phyloP scores from a whole-genome alignment of 2,888 invertebrate genomes.

The Oscheius sp. region DNA sequence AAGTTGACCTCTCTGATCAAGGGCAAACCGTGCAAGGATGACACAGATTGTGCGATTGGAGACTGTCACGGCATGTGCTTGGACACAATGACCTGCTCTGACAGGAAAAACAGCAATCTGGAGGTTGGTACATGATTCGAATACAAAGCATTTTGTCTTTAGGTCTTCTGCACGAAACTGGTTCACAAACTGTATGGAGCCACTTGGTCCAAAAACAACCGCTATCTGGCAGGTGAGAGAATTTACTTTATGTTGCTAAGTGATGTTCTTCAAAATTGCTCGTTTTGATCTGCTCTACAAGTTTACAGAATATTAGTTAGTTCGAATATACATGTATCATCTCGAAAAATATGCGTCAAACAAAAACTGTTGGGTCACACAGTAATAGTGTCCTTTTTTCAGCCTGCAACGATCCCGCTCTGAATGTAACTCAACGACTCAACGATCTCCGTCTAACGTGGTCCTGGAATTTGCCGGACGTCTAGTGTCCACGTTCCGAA shows the following conservation, averaged over 20 bases:
- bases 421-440: conserved; percentile 65
- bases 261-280: no score
- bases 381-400: no score
- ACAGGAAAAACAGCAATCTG: conserved; percentile 70
- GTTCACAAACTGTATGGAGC: conserved; percentile 70
- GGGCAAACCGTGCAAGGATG: conserved; percentile 60
- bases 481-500: conserved; percentile 43
- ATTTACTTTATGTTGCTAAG: no score
- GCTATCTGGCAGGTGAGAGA: conserved; percentile 60
- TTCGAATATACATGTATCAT: no score
- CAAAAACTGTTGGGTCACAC: no score
- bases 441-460: conserved; percentile 69
- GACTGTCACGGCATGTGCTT: conserved; percentile 62
- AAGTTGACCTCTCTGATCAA: conserved; percentile 63
- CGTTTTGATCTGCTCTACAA: no score
- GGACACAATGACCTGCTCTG: conserved; percentile 62
- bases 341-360: no score
- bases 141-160: background rate
- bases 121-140: conserved; percentile 56
- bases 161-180: conserved; percentile 73
- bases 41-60: conserved; percentile 69
- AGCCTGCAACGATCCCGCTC: conserved; percentile 67
- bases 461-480: conserved; percentile 72
- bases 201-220: conserved; percentile 72
- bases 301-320: no score